phyloP scores from a whole-genome alignment of 2,113 vertebrate species.

The Poecilia latipinna region DNA sequence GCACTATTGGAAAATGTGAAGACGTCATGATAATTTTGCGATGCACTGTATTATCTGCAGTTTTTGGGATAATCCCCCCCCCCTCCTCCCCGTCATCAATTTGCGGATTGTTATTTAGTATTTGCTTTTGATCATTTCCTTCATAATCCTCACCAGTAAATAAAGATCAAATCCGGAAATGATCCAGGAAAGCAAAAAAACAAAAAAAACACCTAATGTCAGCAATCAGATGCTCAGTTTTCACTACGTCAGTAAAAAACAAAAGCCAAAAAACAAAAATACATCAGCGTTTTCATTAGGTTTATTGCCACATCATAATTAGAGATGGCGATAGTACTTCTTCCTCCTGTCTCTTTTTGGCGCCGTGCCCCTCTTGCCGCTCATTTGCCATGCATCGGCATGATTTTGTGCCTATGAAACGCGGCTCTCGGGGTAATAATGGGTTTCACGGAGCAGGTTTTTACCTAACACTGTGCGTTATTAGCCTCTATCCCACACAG shows the following conservation, averaged over 20 bases:
- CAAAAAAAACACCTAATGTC: conserved; percentile 1
- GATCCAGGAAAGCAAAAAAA: conserved; percentile 2
- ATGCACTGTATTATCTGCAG: too few species aligned
- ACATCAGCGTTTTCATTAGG: conserved; percentile 42
- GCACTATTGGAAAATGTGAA: too few species aligned
- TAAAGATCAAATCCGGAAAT: background rate
- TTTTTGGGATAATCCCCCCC: too few species aligned
- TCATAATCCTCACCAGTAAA: background rate
- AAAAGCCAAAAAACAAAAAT: conserved; percentile 9
- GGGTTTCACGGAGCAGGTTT: conserved; percentile 45
- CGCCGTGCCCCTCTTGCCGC: conserved; percentile 32
- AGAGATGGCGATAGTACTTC: conserved; percentile 31
- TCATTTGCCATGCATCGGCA: conserved; percentile 58
- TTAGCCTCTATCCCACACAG: conserved; percentile 19
- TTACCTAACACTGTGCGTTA: conserved; percentile 39
- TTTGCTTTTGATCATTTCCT: background rate
- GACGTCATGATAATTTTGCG: too few species aligned
- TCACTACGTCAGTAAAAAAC: background rate
- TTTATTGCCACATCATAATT: conserved; percentile 49
- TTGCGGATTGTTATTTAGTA: background rate
- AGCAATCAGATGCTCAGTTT: conserved; percentile 30
- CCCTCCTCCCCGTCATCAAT: too few species aligned
- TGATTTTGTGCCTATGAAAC: conserved; percentile 55
- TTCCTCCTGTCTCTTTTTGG: conserved; percentile 26
- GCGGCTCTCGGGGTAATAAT: conserved; percentile 59